Percentiles rank a stretch among this genome's conserved stretches.
Conservation (phyloP, 2,113 vertebrate species). For the Phalacrocorax aristotelis region DNA sequence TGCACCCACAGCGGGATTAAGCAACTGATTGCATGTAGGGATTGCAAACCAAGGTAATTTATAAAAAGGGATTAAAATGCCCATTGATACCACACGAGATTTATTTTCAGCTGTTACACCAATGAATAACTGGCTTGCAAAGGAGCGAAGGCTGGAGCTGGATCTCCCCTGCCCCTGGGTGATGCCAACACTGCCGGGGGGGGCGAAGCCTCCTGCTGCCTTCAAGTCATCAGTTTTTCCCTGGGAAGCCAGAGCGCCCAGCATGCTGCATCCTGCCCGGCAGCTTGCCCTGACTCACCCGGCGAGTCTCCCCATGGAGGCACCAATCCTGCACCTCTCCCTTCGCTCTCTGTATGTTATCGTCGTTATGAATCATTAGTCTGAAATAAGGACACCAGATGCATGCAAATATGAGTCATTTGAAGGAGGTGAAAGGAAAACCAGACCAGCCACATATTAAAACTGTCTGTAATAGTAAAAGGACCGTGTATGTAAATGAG, state of each 20-base stretch:
- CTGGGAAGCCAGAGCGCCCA: fast-evolving
- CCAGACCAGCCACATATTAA: neutral
- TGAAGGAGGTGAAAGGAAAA: constrained; percentile 38
- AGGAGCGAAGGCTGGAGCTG: neutral
- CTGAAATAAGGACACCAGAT: constrained; percentile 1
- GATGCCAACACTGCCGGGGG: neutral
- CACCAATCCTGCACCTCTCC: neutral
- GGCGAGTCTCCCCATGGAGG: neutral
- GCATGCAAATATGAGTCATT: neutral
- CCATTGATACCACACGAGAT: fast-evolving
- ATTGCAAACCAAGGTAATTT: neutral
- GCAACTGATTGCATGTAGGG: fast-evolving
- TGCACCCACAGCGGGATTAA: fast-evolving
- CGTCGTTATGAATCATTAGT: neutral
- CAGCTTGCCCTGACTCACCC: neutral
- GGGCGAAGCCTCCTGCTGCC: neutral
- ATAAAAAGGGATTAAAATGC: neutral
- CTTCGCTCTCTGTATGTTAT: neutral
- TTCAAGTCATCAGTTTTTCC: fast-evolving
- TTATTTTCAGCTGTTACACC: neutral
- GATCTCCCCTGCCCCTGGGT: neutral
- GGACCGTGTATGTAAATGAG: neutral
- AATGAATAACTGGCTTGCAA: fast-evolving
- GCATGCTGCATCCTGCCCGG: fast-evolving
- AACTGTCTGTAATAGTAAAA: neutral